Percentiles rank a stretch among this genome's conserved stretches.
Evolutionary conservation across 2,113 vertebrate species (phyloP).

Genomic region (Alligator sinensis): DNA sequence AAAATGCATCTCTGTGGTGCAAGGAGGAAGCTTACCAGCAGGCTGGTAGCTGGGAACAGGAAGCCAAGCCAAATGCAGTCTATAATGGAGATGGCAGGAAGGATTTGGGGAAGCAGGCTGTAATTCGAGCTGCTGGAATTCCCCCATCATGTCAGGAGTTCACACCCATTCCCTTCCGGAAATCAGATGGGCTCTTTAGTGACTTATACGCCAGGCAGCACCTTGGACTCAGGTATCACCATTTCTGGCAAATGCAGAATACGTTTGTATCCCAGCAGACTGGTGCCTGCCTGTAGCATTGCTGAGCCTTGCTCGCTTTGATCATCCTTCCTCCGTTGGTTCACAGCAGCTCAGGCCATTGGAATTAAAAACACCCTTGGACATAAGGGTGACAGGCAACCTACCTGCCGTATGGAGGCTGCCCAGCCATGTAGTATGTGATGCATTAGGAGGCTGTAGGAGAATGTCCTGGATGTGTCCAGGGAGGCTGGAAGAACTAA

Average conservation of each 20-base stretch:
- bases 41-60: background rate
- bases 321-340: background rate
- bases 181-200: background rate
- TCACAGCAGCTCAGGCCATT: background rate
- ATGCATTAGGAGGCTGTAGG: too few relatives aligned
- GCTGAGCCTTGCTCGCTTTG: rapidly evolving
- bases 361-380: background rate
- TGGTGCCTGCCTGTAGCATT: background rate
- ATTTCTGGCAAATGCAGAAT: constrained; percentile 4
- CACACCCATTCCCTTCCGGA: background rate
- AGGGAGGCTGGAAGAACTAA: background rate
- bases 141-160: background rate
- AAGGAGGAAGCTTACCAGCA: background rate
- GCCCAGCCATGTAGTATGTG: background rate
- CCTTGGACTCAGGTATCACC: background rate
- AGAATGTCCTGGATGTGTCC: background rate
- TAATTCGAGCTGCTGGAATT: constrained; percentile 22
- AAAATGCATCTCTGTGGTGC: background rate
- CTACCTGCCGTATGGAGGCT: background rate
- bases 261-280: background rate
- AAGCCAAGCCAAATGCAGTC: background rate
- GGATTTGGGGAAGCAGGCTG: constrained; percentile 4
- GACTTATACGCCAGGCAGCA: background rate
- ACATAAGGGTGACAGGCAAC: too few relatives aligned
- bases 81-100: rapidly evolving